Evolutionary conservation across 1,140 invertebrate species (phyloP).

Genomic region (Drosophila tropicalis): DNA sequence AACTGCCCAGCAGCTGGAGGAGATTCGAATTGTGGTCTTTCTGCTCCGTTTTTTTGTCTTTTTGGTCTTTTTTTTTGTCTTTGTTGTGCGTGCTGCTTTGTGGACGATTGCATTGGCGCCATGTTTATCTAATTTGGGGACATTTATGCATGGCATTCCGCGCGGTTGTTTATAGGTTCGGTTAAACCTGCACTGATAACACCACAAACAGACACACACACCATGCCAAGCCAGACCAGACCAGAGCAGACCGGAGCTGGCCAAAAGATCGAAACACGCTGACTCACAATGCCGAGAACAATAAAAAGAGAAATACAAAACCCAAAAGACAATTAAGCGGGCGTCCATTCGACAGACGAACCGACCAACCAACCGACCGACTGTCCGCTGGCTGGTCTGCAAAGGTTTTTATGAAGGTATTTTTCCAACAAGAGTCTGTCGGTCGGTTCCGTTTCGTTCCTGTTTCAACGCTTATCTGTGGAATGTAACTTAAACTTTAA

Average conservation of each 20-base stretch:
- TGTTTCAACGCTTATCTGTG: slow-evolving; percentile 70
- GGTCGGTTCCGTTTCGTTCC: slow-evolving; percentile 42
- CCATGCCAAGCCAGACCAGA: neutral
- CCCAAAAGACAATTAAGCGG: slow-evolving; percentile 47
- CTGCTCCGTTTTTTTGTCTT: slow-evolving; percentile 2
- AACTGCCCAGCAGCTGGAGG: neutral
- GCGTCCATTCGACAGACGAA: neutral
- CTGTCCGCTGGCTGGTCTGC: slow-evolving; percentile 31
- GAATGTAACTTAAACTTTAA: slow-evolving; percentile 82
- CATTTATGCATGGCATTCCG: slow-evolving; percentile 83
- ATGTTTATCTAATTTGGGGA: slow-evolving; percentile 84
- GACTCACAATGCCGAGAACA: slow-evolving; percentile 53
- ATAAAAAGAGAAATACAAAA: slow-evolving; percentile 20
- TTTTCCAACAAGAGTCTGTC: slow-evolving; percentile 22
- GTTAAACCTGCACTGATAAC: slow-evolving; percentile 83
- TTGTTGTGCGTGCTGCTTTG: slow-evolving; percentile 43
- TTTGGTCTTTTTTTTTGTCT: slow-evolving; percentile 12
- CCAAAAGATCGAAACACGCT: slow-evolving; percentile 32
- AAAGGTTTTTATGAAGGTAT: slow-evolving; percentile 68
- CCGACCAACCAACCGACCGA: slow-evolving; percentile 7
- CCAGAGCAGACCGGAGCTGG: slow-evolving; percentile 7
- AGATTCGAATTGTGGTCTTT: slow-evolving; percentile 4
- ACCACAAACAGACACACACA: slow-evolving; percentile 15
- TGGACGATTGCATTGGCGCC: slow-evolving; percentile 83
- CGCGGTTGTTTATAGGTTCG: slow-evolving; percentile 83